Evolutionary conservation across 2,888 invertebrate species (phyloP).

Genomic region (Synergus umbraculus): DNA sequence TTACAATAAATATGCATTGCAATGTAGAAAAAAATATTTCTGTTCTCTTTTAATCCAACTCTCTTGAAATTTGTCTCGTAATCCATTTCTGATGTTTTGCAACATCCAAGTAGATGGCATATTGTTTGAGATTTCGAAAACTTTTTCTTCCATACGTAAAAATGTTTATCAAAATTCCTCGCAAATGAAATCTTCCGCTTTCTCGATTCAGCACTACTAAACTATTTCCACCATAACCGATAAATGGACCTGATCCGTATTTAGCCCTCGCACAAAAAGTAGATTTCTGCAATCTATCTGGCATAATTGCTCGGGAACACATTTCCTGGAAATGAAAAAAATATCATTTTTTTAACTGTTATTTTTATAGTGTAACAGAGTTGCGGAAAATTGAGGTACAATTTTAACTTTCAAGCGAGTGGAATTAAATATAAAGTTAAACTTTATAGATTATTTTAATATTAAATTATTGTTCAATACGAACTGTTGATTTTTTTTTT

Average conservation of each 20-base stretch:
- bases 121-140: conserved; percentile 81
- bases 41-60: no score
- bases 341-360: no score
- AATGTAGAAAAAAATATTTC: no score
- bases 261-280: conserved; percentile 82
- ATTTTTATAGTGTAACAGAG: no score
- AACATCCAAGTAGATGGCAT: conserved; percentile 82
- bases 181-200: conserved; percentile 62
- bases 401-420: no score
- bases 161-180: conserved; percentile 66
- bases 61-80: conserved; percentile 49
- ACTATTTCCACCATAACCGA: conserved; percentile 81
- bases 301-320: conserved; percentile 79
- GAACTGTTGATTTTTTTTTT: background rate
- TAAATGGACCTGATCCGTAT: conserved; percentile 80
- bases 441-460: no score
- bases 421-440: no score
- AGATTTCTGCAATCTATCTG: conserved; percentile 78
- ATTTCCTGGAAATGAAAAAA: conserved; percentile 72
- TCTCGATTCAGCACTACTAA: conserved; percentile 75
- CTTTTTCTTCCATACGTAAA: conserved; percentile 53
- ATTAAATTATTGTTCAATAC: no score
- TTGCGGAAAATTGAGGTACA: no score
- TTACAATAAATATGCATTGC: no score
- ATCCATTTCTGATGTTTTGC: conserved; percentile 68